Conservation (phyloP, 2,113 vertebrate genomes). For the Pseudopipra pipra region DNA sequence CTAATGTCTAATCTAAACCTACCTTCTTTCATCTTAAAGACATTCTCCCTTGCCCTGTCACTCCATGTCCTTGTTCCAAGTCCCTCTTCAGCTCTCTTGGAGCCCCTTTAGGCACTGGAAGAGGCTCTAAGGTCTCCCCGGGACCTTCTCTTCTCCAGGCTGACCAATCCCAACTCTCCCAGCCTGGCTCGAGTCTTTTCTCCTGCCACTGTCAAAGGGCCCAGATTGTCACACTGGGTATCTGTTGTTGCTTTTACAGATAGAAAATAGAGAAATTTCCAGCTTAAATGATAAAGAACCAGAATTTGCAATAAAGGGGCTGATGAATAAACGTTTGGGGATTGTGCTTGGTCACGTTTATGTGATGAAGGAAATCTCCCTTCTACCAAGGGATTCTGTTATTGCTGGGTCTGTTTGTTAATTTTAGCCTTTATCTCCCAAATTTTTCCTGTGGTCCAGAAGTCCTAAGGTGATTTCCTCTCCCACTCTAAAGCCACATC, state of each 20-base stretch:
- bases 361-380: background rate
- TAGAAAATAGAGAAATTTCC: background rate
- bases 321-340: background rate
- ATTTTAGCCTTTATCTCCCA: background rate
- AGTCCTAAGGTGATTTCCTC: background rate
- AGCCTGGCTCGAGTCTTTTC: background rate
- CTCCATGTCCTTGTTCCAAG: background rate
- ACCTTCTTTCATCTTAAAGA: background rate
- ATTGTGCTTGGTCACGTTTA: accelerated
- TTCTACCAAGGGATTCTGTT: background rate
- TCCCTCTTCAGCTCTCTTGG: background rate
- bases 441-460: background rate
- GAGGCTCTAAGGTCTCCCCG: background rate
- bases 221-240: background rate
- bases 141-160: no score
- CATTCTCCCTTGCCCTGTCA: background rate
- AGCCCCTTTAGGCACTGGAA: background rate
- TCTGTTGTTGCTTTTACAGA: background rate
- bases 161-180: background rate
- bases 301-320: background rate
- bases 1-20: accelerated
- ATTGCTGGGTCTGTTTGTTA: background rate
- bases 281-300: background rate
- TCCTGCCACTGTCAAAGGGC: background rate
- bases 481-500: background rate